Evolutionary conservation across 1,140 invertebrate species (phyloP), one percentile per base, ranked within the genome.

Genomic region (Ceratosolen solmsi): DNA sequence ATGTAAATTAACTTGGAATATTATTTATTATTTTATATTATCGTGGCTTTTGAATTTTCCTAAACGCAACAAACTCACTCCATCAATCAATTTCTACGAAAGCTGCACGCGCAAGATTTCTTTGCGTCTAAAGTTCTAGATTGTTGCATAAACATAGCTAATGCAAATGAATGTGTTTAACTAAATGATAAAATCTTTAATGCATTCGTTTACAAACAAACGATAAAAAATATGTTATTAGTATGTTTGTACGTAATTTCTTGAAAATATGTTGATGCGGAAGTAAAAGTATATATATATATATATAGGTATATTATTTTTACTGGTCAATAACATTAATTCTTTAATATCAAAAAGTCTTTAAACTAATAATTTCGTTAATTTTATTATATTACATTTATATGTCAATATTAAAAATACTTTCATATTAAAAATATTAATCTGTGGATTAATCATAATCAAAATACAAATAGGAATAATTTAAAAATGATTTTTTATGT

Each of bases 161-260:
- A 13, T 56, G 22, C 20, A 56, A 56, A 27, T 33, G 20, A 46
- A n/a, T 30, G 33, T 22, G 51, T 38, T 54, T 5, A 33, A 41
- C 38, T 72, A 5, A 75, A 75, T 22, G 73, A 76, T 63, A 76
- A 74, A 33, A 74, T 74, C 49, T 74, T 36, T 30, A n/a, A 11
- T 54, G 27, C 20, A 56, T 30, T n/a, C 22, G 30, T 13, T 30
- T 30, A 54, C 30, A 11, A 56, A 36, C 5, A 30, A 11, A 22
- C 27, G 49, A 74, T 54, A 36, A 74, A 74, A 56, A 74, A 49
- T 73, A 22, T 49, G 41, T 49, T 49, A 49, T 49, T 49, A 49
- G 25, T 49, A 49, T 49, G 13, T 71, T 71, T 71, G 8, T 71
- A 27, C n/a, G 4, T 49, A 41, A 71, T 49, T 71, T 49, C 4